Base-by-base conservation (phyloP, 2,113 vertebrate species). In the Oncorhynchus tshawytscha region DNA sequence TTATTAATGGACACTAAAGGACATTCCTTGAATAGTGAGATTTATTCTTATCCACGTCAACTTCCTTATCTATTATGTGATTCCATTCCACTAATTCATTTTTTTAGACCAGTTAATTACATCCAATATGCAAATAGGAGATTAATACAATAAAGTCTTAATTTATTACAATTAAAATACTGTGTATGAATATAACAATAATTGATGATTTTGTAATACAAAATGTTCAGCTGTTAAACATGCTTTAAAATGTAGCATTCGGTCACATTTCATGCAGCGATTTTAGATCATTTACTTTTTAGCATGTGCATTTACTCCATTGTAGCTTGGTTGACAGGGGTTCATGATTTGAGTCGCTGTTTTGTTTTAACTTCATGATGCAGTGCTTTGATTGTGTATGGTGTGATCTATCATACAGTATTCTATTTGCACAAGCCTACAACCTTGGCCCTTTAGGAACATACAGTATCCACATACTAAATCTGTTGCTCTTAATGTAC, bases 1-100 rank as follows among this genome's bases (percentile, higher is more conserved):
- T 92, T 95, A 95, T 92, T 96, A 89, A 94, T 67, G 25, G 64
- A 66, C 22, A 95, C 92, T 96, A 89, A 94, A 54, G 25, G 25
- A 67, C 11, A 25, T 25, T 67, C 65, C 25, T 67, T 29, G 24
- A 25, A 29, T 27, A 27, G 9, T 27, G 24, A 24, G 24, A 67
- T 67, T 24, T 12, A 15, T 27, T 4, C 24, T 67, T 22, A 62
- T 29, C 65, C 22, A 67, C 9, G 11, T 67, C 25, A 54, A 62
- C 59, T 29, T 45, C 39, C 39, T 45, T 45, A 45, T 11, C 39
- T 45, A 45, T 29, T 27, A 27, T 27, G 25, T 24, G 24, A 67
- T 67, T 29, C 7, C 22, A 67, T 29, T 67, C 9, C 5, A 67
- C 65, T 27, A 5, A 15, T 25, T 16, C 1, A 1, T 29, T 67